Base-by-base conservation (phyloP, 2,113 vertebrate genomes). In the Edolisoma coerulescens region DNA sequence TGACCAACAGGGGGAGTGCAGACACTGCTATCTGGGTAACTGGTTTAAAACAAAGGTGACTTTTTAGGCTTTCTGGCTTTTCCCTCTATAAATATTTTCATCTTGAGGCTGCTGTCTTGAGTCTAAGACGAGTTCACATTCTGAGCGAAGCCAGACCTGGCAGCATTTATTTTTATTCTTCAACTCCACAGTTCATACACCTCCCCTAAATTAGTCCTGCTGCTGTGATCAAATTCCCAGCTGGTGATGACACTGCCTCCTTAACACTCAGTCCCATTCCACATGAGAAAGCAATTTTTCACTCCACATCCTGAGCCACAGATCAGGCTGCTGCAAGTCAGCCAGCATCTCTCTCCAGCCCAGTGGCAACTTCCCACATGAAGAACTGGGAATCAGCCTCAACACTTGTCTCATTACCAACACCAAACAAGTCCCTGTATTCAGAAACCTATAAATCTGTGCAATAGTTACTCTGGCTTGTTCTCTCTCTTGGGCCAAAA, bases 1-100 rank as follows among this genome's bases (percentile, higher is more conserved):
- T 9, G 28, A 74, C 95, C 96, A 93, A 93, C 68, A 96, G 96
- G 79, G 96, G 94, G 95, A 95, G 94, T 23, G 57, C 95, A 87
- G 32, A 89, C 56, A 60, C 91, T 21, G n/a, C 35, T 78, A 52
- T n/a, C 49, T 57, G 37, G 41, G 44, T 28, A 78, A 70, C 64
- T 4, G 67, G 61, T 70, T 69, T 54, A 18, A 59, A 64, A 74
- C 27, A 78, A 83, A 60, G 23, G 23, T 8, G 18, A 56, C 16
- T 77, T 85, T 45, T 59, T 5, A 70, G 53, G 74, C 23, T 69
- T 89, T 71, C 65, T 81, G 56, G 22, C 65, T 87, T 89, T 87
- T 73, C 54, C 35, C 7, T 87, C 32, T 37, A 10, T 9, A 26
- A 87, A 10, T 41, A 49, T 49, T 77, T 68, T 68, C 37, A 64